Evolutionary conservation across 2,797 vertebrate genomes (phyloP), one percentile per base, ranked within the genome.

Genomic region (Podargus strigoides): DNA sequence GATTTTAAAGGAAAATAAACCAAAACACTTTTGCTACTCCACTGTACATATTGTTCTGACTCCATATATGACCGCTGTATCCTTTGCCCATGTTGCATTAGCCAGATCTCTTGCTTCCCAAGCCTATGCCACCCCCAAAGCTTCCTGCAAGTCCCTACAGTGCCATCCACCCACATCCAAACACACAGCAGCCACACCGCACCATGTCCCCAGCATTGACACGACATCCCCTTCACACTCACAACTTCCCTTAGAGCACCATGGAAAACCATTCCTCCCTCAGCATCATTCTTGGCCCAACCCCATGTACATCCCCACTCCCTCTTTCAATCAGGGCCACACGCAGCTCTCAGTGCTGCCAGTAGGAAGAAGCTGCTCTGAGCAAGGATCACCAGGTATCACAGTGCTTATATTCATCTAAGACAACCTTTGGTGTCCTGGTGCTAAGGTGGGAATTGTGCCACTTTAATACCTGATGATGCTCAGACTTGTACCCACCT

Each of bases 11-110:
- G n/a, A 17, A 58, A 37, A 77, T 50, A n/a, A 47, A 16, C 20
- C 10, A 53, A 32, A 53, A 53, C 30, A 10, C 10, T 52, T 68
- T 68, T 42, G 17, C 16, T 21, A 32, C 18, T 36, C 36, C 20
- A n/a, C 14, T 68, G 36, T 70, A 62, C 13, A 5, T 49, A 37
- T 7, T 63, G 59, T n/a, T 90, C 26, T 20, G 10, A 7, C 11
- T 64, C 24, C 34, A 44, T 3, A 5, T 15, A 42, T 11, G 24
- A 34, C 10, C 20, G 42, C 41, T 1, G 1, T 20, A 30, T 23
- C 58, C 19, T 26, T 55, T 3, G 19, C 17, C 9, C 4, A 2
- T 8, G 20, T 42, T 0, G 0, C n/a, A n/a, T 8, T 3, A 60
- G 30, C 8, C 44, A 12, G 9, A 46, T 14, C 16, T 55, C 44